Conservation (phyloP, 2,888 invertebrate genomes). For the Diachrysia chrysitis region DNA sequence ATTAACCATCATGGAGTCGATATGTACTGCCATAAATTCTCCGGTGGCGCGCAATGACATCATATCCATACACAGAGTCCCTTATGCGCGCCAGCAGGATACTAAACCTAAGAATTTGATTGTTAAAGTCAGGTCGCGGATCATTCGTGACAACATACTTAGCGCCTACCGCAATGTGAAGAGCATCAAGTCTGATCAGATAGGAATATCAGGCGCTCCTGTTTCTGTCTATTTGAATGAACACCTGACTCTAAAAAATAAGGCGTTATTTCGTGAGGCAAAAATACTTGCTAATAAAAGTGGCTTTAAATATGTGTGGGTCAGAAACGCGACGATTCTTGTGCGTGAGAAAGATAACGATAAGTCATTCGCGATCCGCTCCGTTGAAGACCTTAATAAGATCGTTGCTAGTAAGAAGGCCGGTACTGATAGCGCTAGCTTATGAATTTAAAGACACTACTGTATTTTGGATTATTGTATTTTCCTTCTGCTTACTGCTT, state of each 20-base stretch:
- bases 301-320: too few species aligned
- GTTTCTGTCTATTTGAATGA: slow-evolving; percentile 9
- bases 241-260: slow-evolving; percentile 12
- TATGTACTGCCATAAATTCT: not conserved
- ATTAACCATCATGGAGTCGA: slow-evolving; percentile 3
- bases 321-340: too few species aligned
- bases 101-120: slow-evolving; percentile 12
- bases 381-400: too few species aligned
- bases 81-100: slow-evolving; percentile 1
- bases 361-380: too few species aligned
- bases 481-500: too few species aligned
- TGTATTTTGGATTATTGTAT: too few species aligned
- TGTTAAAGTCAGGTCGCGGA: slow-evolving; percentile 7
- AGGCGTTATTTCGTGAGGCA: slow-evolving; percentile 10
- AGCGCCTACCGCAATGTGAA: slow-evolving; percentile 5
- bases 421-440: too few species aligned
- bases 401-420: too few species aligned
- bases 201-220: not conserved
- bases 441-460: too few species aligned
- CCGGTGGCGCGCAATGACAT: slow-evolving; percentile 14
- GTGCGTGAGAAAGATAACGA: too few species aligned
- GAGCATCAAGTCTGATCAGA: slow-evolving; percentile 7
- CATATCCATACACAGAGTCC: slow-evolving; percentile 15
- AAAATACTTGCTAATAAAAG: not conserved
- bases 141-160: slow-evolving; percentile 12